phyloP scores from a whole-genome alignment of 1,140 invertebrate species.

The Dermatophagoides farinae region DNA sequence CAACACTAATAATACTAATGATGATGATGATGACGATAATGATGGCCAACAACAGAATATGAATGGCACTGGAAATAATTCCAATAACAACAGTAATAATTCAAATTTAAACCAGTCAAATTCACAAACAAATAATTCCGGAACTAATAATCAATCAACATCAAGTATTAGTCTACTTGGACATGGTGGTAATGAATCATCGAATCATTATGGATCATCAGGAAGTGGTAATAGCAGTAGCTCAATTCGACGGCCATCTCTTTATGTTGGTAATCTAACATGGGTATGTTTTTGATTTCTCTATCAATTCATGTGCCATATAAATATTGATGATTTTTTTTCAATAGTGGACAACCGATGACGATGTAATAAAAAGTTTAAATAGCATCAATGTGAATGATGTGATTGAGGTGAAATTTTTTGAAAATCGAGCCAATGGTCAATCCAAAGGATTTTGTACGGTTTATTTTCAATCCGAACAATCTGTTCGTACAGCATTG shows the following conservation, averaged over 20 bases:
- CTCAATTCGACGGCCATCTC: not conserved
- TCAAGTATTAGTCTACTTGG: not conserved
- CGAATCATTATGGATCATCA: too few species aligned
- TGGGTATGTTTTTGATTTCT: slow-evolving; percentile 31
- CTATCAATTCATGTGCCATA: slow-evolving; percentile 9
- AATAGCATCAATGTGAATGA: slow-evolving; percentile 69
- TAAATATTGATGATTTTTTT: slow-evolving; percentile 21
- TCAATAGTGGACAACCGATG: slow-evolving; percentile 86
- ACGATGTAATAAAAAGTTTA: slow-evolving; percentile 74
- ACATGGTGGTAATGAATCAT: not conserved
- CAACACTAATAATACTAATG: slow-evolving; percentile 11
- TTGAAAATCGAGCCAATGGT: slow-evolving; percentile 96
- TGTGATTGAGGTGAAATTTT: slow-evolving; percentile 94
- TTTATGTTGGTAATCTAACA: slow-evolving; percentile 79
- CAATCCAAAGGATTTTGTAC: slow-evolving; percentile 96
- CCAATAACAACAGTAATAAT: not conserved
- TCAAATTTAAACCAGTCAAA: too few species aligned
- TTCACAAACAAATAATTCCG: not conserved
- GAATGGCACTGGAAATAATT: not conserved
- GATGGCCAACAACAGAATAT: too few species aligned
- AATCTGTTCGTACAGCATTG: slow-evolving; percentile 66
- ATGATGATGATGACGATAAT: not conserved
- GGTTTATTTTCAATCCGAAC: slow-evolving; percentile 72
- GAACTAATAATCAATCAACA: not conserved
- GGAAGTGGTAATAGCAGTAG: too few species aligned